Base-by-base conservation (phyloP, 2,113 vertebrate genomes). In the Ramphastos sulfuratus region DNA sequence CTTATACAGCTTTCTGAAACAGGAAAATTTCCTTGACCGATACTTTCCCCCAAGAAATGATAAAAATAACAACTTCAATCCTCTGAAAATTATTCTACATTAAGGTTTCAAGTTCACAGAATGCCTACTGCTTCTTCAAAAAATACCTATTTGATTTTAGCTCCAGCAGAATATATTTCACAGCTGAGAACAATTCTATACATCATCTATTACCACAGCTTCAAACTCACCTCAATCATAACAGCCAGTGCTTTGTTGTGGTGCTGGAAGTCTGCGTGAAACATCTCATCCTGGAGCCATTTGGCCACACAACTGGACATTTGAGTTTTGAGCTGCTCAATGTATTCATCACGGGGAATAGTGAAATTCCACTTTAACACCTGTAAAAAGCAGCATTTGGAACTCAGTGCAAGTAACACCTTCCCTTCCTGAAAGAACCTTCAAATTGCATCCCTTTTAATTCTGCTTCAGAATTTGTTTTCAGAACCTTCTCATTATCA, bases 341-440 rank as follows among this genome's bases (percentile, higher is more conserved):
- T 98, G 39, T 99, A 99, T 64, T 99, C 99, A 83, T 99, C 99
- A 69, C 99, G 98, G 21, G 99, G 99, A 46, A 98, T 98, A 63
- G 98, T 98, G 95, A 99, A 99, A 96, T 99, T 99, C 99, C 99
- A 99, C 87, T 99, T 99, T 37, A 99, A 96, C 64, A 99, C 98
- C 99, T 99, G 86, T 13, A 91, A 88, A 93, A 92, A n/a, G 20
- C 28, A 95, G 54, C n/a, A 56, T 24, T 84, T 54, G 60, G 52
- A 88, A 76, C 9, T 55, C 61, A 67, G 23, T 87, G 21, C 17
- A 84, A 90, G n/a, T 5, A 87, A n/a, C 9, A 70, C 1, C 6
- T 71, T 78, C 35, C 50, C 30, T 21, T 73, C 55, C 11, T 78
- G 25, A 58, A 33, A 63, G 11, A 39, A 2, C 3, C 20, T 65